Evolutionary conservation across 2,113 vertebrate species (phyloP).

Genomic region (Halichoerus grypus): DNA sequence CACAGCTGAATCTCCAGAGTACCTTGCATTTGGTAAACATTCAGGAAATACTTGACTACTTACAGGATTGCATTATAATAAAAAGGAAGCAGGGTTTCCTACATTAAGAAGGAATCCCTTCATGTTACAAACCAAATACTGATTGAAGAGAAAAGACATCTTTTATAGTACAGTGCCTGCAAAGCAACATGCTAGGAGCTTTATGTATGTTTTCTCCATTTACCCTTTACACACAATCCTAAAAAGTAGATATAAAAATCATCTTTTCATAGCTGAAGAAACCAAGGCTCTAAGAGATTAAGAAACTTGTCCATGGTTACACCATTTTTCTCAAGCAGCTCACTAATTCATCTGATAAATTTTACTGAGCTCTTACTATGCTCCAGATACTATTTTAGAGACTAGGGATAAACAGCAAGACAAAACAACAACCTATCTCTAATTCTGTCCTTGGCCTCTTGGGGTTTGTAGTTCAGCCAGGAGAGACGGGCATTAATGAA

Average conservation of each 20-base stretch:
- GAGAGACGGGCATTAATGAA: neutral
- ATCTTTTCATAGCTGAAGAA: conserved; percentile 11
- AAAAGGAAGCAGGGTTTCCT: neutral
- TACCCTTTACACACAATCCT: neutral
- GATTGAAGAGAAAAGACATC: neutral
- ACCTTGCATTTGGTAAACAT: neutral
- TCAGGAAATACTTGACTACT: neutral
- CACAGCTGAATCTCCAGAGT: neutral
- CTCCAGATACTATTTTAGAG: neutral
- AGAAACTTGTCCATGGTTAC: neutral
- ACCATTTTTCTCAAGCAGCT: neutral
- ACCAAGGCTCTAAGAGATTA: neutral
- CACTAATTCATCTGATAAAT: neutral
- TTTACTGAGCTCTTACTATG: neutral
- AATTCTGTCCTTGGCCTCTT: neutral
- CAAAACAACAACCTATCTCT: neutral
- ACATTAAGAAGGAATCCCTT: neutral
- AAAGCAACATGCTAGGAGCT: neutral
- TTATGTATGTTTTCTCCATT: neutral
- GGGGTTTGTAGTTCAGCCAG: neutral
- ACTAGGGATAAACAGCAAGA: neutral
- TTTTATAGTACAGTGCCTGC: neutral
- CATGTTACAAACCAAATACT: neutral
- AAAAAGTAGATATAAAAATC: neutral
- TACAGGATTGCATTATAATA: neutral